These are phyloP conservation scores for Ceratothoa steindachneri DNA, from an alignment of 2,888 invertebrate genomes.

Conservation along the genomic window DNA sequence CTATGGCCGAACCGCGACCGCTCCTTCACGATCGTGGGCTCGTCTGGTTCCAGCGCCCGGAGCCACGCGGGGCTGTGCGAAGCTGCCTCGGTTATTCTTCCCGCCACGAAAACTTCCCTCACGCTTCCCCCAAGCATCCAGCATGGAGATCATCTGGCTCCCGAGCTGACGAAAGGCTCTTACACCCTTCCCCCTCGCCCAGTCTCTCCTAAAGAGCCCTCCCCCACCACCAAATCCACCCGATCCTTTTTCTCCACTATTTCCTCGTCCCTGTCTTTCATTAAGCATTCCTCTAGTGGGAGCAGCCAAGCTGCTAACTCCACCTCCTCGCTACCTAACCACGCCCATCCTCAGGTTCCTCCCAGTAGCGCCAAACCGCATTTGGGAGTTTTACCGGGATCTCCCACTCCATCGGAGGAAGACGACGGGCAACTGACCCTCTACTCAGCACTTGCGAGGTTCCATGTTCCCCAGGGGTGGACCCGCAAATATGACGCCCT, in stretches of 20 bases:
- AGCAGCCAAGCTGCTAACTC: background rate
- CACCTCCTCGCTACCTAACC: background rate
- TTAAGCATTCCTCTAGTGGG: background rate
- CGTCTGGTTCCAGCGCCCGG: background rate
- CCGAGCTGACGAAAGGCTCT: background rate
- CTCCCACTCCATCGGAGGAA: slow-evolving; percentile 20
- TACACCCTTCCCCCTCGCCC: slow-evolving; percentile 10
- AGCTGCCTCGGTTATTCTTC: background rate
- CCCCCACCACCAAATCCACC: background rate
- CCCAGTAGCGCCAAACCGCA: slow-evolving; percentile 40
- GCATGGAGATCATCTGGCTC: too few species aligned
- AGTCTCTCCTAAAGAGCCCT: background rate
- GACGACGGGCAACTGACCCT: slow-evolving; percentile 16
- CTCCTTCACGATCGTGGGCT: background rate
- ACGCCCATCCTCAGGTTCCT: slow-evolving; percentile 20
- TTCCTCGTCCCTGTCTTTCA: slow-evolving; percentile 9
- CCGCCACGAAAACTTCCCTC: background rate
- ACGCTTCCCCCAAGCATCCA: background rate
- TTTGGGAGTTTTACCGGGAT: slow-evolving; percentile 2
- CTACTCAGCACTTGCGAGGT: slow-evolving; percentile 18
- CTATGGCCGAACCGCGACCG: slow-evolving; percentile 1
- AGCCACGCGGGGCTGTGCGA: background rate
- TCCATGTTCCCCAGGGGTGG: slow-evolving; percentile 35
- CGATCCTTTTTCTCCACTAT: background rate
- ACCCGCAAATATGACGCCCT: slow-evolving; percentile 27